Base-by-base conservation (phyloP, 2,113 vertebrate species). In the Silurus glanis region DNA sequence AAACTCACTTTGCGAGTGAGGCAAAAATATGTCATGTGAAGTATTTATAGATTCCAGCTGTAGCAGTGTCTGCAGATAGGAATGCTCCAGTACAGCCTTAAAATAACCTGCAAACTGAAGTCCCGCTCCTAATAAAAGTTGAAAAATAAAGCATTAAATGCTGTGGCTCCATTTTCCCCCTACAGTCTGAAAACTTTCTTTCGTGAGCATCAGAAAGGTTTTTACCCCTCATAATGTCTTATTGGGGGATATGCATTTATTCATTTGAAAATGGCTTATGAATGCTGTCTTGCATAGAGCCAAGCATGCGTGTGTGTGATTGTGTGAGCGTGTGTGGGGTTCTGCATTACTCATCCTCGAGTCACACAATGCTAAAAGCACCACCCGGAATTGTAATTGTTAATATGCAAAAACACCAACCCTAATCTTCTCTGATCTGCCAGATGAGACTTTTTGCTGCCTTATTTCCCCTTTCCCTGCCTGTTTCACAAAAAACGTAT, bases 261-360 rank as follows among this genome's bases (percentile, higher is more conserved):
- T 87, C 61, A 55, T 87, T 69, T 87, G 74, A 78, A 81, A 85
- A 85, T 86, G 78, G 17, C 85, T 62, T 82, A 47, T 84, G 13
- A 84, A 71, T 80, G 78, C 25, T 71, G 61, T 25, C 9, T 67
- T 55, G 45, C 23, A 74, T 79, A 74, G 71, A 58, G 80, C 25
- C 74, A 83, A 87, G 53, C 82, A 47, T 84, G 25, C 21, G 19
- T 74, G 71, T 47, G 28, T 69, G 13, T 37, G 62, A 10, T 21
- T n/a, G 66, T 19, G 51, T 69, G 28, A 16, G 66, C 14, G 14
- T 21, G 71, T 4, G 2, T 55, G 64, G 67, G 80, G 51, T 66
- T 87, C 78, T 80, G 83, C 67, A 87, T 87, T 83, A 76, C 85
- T 85, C 80, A 85, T 85, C 83, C 85, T 8, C 12, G 64, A 81